Conservation (phyloP, 2,888 invertebrate genomes). For the Lasiommata megera region DNA sequence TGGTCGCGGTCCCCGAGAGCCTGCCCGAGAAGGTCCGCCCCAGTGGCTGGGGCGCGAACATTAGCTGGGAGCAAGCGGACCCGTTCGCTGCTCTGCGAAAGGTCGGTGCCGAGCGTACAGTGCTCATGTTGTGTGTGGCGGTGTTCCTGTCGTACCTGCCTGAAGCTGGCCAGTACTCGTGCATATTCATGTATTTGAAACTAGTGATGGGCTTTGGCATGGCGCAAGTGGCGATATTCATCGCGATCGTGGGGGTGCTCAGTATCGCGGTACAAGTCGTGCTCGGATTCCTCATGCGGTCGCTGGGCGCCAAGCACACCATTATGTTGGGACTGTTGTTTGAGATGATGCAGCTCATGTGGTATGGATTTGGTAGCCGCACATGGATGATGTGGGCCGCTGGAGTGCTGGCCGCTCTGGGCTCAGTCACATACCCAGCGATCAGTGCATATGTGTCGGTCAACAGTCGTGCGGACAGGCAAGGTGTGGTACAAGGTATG, state of each 20-base stretch:
- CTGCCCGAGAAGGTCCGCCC: constrained; percentile 94
- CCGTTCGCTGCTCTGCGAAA: constrained; percentile 96
- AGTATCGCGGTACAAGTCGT: constrained; percentile 97
- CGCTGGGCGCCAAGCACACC: constrained; percentile 96
- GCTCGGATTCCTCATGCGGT: constrained; percentile 89
- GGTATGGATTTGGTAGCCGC: constrained; percentile 98
- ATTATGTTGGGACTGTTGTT: constrained; percentile 98
- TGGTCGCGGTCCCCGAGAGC: constrained; percentile 99
- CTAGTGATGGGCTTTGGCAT: constrained; percentile 98
- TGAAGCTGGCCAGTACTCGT: constrained; percentile 99
- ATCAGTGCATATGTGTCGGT: constrained; percentile 99
- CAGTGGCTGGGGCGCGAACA: constrained; percentile 91
- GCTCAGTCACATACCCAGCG: constrained; percentile 98
- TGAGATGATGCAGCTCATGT: constrained; percentile 97
- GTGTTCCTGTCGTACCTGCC: constrained; percentile 99
- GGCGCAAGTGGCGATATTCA: constrained; percentile 97
- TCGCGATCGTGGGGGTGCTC: constrained; percentile 97
- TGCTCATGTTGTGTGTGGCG: constrained; percentile 97
- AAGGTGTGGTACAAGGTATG: constrained; percentile 98
- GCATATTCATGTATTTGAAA: constrained; percentile 99
- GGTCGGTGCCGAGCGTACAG: constrained; percentile 97
- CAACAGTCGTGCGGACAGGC: constrained; percentile 98
- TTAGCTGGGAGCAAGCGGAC: constrained; percentile 99
- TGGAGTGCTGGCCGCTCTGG: constrained; percentile 96
- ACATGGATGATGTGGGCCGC: constrained; percentile 99